A percentile compares a stretch with the other conserved stretches of the same genome.
These are phyloP conservation scores for Neodiprion pinetum DNA, from an alignment of 1,140 invertebrate species.

Conservation along the genomic window DNA sequence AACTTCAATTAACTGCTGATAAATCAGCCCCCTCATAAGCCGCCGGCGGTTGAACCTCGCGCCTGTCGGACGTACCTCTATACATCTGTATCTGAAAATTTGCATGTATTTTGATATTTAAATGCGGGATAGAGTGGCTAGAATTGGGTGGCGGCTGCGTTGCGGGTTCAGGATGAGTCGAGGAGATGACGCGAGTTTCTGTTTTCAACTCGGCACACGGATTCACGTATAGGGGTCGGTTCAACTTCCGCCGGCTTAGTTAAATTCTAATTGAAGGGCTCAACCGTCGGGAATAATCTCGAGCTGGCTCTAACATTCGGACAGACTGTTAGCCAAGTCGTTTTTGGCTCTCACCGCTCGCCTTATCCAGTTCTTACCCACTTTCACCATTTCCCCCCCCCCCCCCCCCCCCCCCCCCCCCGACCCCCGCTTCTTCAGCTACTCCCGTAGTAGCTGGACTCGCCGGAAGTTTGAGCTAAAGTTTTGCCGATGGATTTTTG, in stretches of 20 bases:
- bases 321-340: background rate
- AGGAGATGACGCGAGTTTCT: slow-evolving; percentile 3
- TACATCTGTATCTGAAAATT: slow-evolving; percentile 11
- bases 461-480: background rate
- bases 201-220: slow-evolving; percentile 9
- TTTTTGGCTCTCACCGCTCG: background rate
- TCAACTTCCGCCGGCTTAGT: slow-evolving; percentile 11
- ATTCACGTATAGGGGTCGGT: background rate
- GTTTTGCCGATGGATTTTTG: background rate
- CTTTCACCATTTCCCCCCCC: background rate
- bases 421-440: no score
- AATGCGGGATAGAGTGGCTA: slow-evolving; percentile 19
- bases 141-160: background rate
- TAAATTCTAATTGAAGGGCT: slow-evolving; percentile 9
- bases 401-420: background rate
- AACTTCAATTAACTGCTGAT: slow-evolving; percentile 29
- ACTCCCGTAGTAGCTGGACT: no score
- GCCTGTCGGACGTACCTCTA: background rate
- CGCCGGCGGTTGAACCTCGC: slow-evolving; percentile 4
- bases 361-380: no score
- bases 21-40: slow-evolving; percentile 23
- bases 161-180: background rate
- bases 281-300: slow-evolving; percentile 9
- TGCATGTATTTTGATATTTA: slow-evolving; percentile 34
- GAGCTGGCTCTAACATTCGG: background rate